Conservation (phyloP, 2,888 invertebrate genomes). For the Leptogaster cylindrica region DNA sequence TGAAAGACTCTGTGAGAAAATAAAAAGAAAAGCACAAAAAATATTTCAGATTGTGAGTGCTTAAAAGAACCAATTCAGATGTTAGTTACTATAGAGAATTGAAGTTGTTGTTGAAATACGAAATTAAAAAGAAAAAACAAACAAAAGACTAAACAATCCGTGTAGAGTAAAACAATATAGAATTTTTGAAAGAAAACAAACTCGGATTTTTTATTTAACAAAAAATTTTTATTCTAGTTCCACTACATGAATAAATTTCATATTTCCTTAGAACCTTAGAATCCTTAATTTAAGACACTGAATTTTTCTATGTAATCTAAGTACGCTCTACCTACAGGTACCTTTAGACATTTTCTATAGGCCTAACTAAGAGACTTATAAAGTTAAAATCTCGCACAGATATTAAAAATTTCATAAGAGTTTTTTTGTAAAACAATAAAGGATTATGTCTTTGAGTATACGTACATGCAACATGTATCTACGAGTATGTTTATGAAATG, state of each 20-base stretch:
- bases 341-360: conserved; percentile 28
- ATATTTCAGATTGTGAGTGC: too few species aligned
- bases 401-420: conserved; percentile 11
- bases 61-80: background rate
- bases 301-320: conserved; percentile 1
- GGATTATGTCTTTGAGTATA: background rate
- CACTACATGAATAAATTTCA: conserved; percentile 36
- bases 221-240: conserved; percentile 33
- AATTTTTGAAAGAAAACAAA: conserved; percentile 31
- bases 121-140: background rate
- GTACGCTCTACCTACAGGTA: background rate
- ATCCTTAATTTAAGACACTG: conserved; percentile 33
- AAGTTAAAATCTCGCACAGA: conserved; percentile 9
- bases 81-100: background rate
- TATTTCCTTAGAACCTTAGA: conserved; percentile 22
- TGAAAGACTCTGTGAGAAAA: too few species aligned
- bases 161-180: background rate
- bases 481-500: background rate
- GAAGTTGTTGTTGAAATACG: background rate
- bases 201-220: conserved; percentile 29
- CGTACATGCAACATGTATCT: conserved; percentile 5
- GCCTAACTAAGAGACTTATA: conserved; percentile 15
- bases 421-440: background rate
- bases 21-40: background rate
- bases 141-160: background rate